A percentile compares a stretch with the other conserved stretches of the same genome.
phyloP scores from a whole-genome alignment of 2,113 vertebrate species.

The Pelvicachromis taeniatus region DNA sequence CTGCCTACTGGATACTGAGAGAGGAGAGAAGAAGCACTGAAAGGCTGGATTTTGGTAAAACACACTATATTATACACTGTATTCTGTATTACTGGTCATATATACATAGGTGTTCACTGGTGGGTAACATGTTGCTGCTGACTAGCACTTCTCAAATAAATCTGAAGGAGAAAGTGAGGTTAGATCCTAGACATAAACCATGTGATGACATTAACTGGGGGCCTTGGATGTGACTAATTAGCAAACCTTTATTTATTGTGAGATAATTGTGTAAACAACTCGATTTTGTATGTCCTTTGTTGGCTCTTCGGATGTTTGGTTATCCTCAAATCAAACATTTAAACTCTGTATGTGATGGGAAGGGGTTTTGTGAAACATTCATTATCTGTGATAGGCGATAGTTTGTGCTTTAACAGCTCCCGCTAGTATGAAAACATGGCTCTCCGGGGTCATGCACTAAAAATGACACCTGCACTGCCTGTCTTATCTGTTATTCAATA shows the following conservation, averaged over 20 bases:
- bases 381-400: background rate
- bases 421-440: background rate
- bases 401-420: background rate
- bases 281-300: background rate
- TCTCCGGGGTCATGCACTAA: slow-evolving; percentile 13
- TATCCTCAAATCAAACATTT: background rate
- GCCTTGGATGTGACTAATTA: background rate
- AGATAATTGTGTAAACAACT: background rate
- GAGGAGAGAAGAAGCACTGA: background rate
- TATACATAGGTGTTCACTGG: background rate
- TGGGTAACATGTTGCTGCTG: background rate
- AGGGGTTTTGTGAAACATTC: background rate
- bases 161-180: background rate
- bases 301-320: background rate
- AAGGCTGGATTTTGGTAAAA: background rate
- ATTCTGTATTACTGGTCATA: background rate
- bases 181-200: background rate
- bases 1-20: slow-evolving; percentile 47
- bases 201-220: background rate
- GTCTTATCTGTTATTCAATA: slow-evolving; percentile 43
- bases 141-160: background rate
- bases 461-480: slow-evolving; percentile 22
- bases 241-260: background rate
- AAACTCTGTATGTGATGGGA: background rate
- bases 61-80: background rate